phyloP scores from a whole-genome alignment of 37 sponge, comb jelly and placozoan genomes.

The Chondrosia reniformis region DNA sequence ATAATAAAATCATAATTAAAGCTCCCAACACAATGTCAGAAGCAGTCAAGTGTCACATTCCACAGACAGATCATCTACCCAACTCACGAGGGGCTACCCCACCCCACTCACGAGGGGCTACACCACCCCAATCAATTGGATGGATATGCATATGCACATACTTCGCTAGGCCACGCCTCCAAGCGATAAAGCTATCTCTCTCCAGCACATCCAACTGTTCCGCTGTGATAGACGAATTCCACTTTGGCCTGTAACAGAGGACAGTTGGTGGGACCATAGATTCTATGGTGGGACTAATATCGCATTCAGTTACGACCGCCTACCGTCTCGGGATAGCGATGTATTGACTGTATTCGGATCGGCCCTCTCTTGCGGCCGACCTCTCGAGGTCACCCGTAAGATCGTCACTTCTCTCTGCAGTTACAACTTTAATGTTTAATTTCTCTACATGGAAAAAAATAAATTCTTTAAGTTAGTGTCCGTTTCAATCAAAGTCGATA shows the following conservation, averaged over 20 bases:
- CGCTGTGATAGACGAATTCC: constrained; percentile 40
- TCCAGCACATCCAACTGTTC: constrained; percentile 62
- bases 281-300: neutral
- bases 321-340: constrained; percentile 84
- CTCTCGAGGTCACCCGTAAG: constrained; percentile 58
- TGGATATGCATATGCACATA: neutral
- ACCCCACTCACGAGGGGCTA: too few relatives aligned
- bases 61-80: too few relatives aligned
- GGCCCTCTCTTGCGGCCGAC: constrained; percentile 39
- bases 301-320: neutral
- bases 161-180: constrained; percentile 57
- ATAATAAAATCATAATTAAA: too few relatives aligned
- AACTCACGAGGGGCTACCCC: too few relatives aligned
- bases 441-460: constrained; percentile 78
- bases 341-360: constrained; percentile 50
- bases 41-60: too few relatives aligned
- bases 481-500: too few relatives aligned
- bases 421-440: constrained; percentile 74
- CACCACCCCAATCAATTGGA: too few relatives aligned
- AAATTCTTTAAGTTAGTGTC: too few relatives aligned
- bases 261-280: too few relatives aligned
- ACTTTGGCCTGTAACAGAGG: constrained; percentile 27
- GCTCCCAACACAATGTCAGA: too few relatives aligned
- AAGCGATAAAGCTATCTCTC: constrained; percentile 58
- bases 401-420: constrained; percentile 28